These are phyloP conservation scores for Chroicocephalus ridibundus DNA, from an alignment of 2,113 vertebrate genomes.

Conservation along the genomic window DNA sequence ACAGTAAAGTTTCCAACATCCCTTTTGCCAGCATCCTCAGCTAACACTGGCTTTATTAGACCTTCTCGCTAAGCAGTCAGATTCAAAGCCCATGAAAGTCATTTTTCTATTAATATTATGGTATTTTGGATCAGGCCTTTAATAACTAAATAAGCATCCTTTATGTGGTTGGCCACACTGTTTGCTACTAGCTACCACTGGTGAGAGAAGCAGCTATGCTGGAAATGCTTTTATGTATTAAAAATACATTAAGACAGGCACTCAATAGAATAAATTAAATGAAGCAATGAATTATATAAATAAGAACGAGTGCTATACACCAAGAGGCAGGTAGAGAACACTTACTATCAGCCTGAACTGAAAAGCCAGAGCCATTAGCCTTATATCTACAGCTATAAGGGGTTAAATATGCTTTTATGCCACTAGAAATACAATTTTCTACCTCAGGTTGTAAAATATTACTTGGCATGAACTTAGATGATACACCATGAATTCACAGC, in stretches of 20 bases:
- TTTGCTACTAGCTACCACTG: background rate
- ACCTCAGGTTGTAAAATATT: background rate
- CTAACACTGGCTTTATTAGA: background rate
- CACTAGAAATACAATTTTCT: background rate
- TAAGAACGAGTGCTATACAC: background rate
- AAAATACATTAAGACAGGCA: slow-evolving; percentile 40
- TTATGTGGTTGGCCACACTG: background rate
- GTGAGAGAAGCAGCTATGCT: background rate
- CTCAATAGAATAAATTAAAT: slow-evolving; percentile 51
- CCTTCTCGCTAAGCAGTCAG: background rate
- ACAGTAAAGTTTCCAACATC: background rate
- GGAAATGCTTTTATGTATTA: slow-evolving; percentile 31
- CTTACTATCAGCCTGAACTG: background rate
- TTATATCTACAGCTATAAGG: background rate
- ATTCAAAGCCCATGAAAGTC: background rate
- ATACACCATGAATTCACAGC: background rate
- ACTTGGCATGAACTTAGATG: background rate
- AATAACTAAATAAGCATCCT: background rate
- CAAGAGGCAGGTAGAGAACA: background rate
- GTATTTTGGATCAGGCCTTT: background rate
- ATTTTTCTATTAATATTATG: background rate
- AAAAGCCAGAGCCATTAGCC: background rate
- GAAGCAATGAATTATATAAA: slow-evolving; percentile 26
- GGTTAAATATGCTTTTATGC: background rate
- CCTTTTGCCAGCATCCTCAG: background rate